Conservation (phyloP, 2,113 vertebrate species). For the Semicossyphus pulcher region DNA sequence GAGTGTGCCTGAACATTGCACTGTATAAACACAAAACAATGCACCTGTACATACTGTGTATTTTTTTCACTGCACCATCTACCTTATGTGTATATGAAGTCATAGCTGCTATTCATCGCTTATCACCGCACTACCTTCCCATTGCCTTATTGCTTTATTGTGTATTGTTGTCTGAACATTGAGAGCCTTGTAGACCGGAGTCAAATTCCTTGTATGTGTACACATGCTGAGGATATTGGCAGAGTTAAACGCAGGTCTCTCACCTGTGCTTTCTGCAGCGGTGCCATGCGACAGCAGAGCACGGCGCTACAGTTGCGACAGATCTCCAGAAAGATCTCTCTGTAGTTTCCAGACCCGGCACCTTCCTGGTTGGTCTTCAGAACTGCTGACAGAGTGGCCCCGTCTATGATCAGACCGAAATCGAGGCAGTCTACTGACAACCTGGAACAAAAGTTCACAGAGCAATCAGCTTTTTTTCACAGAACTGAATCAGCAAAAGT, state of each 20-base stretch:
- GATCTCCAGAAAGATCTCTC: conserved; percentile 94
- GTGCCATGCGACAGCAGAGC: conserved; percentile 98
- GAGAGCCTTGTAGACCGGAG: no score
- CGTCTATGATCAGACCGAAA: conserved; percentile 97
- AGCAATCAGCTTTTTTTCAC: no score
- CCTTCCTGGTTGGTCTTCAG: conserved; percentile 89
- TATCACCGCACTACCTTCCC: no score
- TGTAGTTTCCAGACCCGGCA: conserved; percentile 88
- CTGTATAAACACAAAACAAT: no score
- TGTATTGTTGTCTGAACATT: no score
- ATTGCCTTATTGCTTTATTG: no score
- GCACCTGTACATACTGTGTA: no score
- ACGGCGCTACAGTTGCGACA: conserved; percentile 97
- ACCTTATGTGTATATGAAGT: no score
- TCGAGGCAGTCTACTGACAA: conserved; percentile 93
- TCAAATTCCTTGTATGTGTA: no score
- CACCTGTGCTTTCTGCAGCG: conserved; percentile 98
- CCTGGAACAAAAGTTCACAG: conserved; percentile 73
- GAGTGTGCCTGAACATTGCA: no score
- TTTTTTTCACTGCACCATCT: no score
- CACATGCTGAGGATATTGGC: background rate
- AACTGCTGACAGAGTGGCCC: conserved; percentile 92
- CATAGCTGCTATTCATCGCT: no score
- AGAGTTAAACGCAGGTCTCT: background rate
- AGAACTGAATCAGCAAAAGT: background rate